These are phyloP conservation scores for Diabrotica undecimpunctata DNA, from an alignment of 1,140 invertebrate genomes.

Conservation along the genomic window DNA sequence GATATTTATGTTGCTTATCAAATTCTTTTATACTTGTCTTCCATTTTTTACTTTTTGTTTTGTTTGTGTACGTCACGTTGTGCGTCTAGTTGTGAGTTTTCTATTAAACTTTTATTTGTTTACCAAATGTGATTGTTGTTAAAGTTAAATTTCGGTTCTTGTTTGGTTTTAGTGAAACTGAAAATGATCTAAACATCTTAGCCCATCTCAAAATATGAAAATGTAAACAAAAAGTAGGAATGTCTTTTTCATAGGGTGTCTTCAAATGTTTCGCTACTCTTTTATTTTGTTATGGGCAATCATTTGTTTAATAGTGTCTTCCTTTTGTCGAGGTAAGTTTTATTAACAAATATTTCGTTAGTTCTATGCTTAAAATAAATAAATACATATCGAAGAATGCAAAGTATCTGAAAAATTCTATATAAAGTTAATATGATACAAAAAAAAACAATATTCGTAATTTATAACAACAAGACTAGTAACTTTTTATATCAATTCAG, in stretches of 20 bases:
- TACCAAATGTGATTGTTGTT: neutral
- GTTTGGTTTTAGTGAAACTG: neutral
- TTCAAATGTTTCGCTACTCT: slow-evolving; percentile 1
- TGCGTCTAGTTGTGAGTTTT: neutral
- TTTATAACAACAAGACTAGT: no score
- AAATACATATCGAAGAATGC: no score
- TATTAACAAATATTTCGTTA: neutral
- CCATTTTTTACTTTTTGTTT: neutral
- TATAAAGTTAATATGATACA: no score
- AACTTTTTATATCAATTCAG: no score
- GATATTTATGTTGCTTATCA: no score
- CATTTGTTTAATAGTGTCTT: neutral
- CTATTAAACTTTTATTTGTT: neutral
- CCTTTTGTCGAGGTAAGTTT: neutral
- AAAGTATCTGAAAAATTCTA: no score
- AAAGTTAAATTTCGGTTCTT: neutral
- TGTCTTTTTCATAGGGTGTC: neutral
- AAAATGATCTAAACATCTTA: neutral
- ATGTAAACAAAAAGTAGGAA: slow-evolving; percentile 1
- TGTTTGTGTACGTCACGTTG: neutral
- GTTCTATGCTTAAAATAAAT: neutral
- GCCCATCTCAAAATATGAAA: neutral
- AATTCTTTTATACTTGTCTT: neutral
- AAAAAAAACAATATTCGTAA: no score
- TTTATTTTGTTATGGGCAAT: neutral